Evolutionary conservation across 2,113 vertebrate genomes (phyloP).

Genomic region (Panthera uncia): DNA sequence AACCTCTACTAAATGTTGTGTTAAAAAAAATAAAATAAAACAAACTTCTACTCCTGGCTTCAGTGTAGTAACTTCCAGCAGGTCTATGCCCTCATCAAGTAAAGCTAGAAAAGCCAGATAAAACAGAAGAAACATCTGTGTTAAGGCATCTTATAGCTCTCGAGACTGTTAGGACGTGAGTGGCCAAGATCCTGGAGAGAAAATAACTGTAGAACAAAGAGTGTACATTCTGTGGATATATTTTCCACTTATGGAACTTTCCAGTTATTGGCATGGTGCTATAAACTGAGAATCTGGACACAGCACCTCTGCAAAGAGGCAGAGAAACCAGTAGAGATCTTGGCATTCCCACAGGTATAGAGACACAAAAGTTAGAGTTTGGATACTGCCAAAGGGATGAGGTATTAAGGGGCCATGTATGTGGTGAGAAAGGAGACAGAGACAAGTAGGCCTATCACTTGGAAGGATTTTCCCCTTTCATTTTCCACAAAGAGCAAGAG

Average conservation of each 20-base stretch:
- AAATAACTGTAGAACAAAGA: background rate
- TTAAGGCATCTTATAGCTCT: background rate
- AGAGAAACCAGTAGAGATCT: background rate
- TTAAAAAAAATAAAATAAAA: background rate
- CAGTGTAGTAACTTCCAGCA: background rate
- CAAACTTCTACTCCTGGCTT: constrained; percentile 3
- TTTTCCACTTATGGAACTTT: background rate
- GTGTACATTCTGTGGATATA: background rate
- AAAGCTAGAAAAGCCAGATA: constrained; percentile 39
- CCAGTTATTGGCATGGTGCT: background rate
- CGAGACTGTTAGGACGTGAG: background rate
- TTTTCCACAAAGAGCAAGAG: background rate
- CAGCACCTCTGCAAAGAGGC: background rate
- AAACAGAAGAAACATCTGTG: constrained; percentile 37
- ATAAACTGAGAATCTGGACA: background rate
- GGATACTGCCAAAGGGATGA: background rate
- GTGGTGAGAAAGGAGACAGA: background rate
- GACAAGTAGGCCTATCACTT: background rate
- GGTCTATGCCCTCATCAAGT: background rate
- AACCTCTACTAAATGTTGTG: background rate
- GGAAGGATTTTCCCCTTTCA: background rate
- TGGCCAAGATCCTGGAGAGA: background rate
- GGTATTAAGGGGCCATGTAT: background rate
- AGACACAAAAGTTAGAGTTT: background rate
- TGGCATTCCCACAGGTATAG: background rate